Base-by-base conservation (phyloP, 2,797 vertebrate genomes). In the Perodicticus potto region DNA sequence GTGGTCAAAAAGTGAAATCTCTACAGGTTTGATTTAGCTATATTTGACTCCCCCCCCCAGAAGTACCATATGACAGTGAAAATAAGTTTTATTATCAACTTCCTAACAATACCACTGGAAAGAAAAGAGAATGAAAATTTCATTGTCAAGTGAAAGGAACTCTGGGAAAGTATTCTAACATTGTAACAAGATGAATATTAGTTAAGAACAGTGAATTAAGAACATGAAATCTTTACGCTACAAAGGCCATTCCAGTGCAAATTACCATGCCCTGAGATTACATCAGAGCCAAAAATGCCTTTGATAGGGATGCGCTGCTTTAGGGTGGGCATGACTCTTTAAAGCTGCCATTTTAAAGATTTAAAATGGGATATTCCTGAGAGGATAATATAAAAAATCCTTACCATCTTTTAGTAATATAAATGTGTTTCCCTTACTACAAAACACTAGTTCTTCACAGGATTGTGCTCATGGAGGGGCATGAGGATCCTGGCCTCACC, bases 31-130 rank as follows among this genome's bases (percentile, higher is more conserved):
- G 53, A 89, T n/a, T 93, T 61, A 53, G 55, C 65, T 86, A 22
- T 19, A 57, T 59, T 43, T 65, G 73, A 88, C 34, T 17, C 32
- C 22, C 10, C 16, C 16, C 29, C 22, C 16, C 29, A 77, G 59
- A 69, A 53, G 80, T 10, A 65, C 59, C 59, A 25, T 16, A 77
- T 11, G 70, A 87, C 22, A 32, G 55, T 72, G 61, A 72, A 94
- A 91, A 40, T n/a, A 85, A 76, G 69, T 93, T 94, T 34, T 57
- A 59, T 17, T 91, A 74, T 93, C 55, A 84, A 49, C 37, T n/a
- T 57, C 57, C 55, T 70, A 92, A 70, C 34, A 92, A 72, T 2
- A 37, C 1, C 43, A 73, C 43, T 59, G 19, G 86, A 76, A 65
- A 87, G 83, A 81, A 65, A 0, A 57, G 70, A 67, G 84, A 87